These are phyloP conservation scores for Ptilodon capucinus DNA, from an alignment of 2,888 invertebrate genomes.

Conservation along the genomic window DNA sequence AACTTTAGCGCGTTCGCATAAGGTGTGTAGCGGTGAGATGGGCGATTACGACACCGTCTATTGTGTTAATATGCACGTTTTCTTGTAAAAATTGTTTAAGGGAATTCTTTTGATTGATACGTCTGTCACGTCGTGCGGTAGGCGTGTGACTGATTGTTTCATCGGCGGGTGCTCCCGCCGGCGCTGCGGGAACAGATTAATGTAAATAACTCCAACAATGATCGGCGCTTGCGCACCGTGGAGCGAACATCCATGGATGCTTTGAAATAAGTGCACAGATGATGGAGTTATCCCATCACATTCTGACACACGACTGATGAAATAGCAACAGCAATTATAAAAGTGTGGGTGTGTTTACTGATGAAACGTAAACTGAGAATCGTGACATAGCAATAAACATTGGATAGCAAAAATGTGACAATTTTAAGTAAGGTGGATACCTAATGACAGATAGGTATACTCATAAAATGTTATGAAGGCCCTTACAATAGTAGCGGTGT, in stretches of 20 bases:
- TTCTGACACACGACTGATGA: neutral
- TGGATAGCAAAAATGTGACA: neutral
- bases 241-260: neutral
- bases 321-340: neutral
- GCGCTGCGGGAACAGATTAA: constrained; percentile 28
- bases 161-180: constrained; percentile 28
- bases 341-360: neutral
- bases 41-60: constrained; percentile 15
- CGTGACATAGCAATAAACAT: neutral
- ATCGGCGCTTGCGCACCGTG: constrained; percentile 29
- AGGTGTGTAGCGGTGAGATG: constrained; percentile 17
- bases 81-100: constrained; percentile 17
- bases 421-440: too few relatives aligned
- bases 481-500: too few relatives aligned
- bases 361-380: neutral
- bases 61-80: constrained; percentile 17
- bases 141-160: constrained; percentile 37
- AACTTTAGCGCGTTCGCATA: constrained; percentile 23
- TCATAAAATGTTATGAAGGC: too few relatives aligned
- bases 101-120: constrained; percentile 23
- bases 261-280: neutral
- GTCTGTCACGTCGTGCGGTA: constrained; percentile 35
- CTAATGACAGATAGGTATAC: too few relatives aligned
- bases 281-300: neutral
- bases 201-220: constrained; percentile 33